Evolutionary conservation across 2,113 vertebrate genomes (phyloP), one percentile per base, ranked within the genome.

Genomic region (Holacanthus passer): DNA sequence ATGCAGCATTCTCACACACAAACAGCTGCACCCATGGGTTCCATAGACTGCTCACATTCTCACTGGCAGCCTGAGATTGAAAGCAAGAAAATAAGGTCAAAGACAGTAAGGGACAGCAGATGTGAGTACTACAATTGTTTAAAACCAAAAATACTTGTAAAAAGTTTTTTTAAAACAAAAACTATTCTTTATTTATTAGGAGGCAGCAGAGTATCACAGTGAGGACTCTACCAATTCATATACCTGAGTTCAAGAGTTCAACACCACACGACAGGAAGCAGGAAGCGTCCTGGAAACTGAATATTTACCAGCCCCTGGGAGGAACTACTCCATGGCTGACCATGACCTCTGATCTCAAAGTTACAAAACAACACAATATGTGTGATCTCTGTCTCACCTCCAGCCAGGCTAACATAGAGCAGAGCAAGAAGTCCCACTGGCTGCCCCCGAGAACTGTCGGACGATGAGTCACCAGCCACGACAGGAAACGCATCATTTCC

Each of bases 391-490:
- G 39, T 71, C 84, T 95, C 92, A 99, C 98, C 96, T 99, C 97
- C 85, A 99, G 81, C 98, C 98, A 99, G 29, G 97, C 95, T 83
- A 99, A 87, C 97, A 97, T 97, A 35, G 97, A 97, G 84, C 98
- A 99, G 93, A 99, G 94, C 82, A 99, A 76, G 47, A 99, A 99
- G 89, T 99, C 98, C 98, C 98, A 99, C 59, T 99, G 98, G 0
- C 62, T 91, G 73, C 94, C 94, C 0, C 91, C 82, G 56, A 99
- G 91, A 63, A 96, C 87, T 45, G 88, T 77, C 0, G 94, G 87
- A 19, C 93, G 91, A 71, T 91, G 93, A 64, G 93, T 93, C 88
- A 98, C 93, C 90, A 98, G 81, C 83, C 96, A 92, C 71, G 95
- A 96, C 59, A 99, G 91, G 85, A 97, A 98, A 43, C 96, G 96